Conservation (phyloP, 2,113 vertebrate genomes). For the Podilymbus podiceps region DNA sequence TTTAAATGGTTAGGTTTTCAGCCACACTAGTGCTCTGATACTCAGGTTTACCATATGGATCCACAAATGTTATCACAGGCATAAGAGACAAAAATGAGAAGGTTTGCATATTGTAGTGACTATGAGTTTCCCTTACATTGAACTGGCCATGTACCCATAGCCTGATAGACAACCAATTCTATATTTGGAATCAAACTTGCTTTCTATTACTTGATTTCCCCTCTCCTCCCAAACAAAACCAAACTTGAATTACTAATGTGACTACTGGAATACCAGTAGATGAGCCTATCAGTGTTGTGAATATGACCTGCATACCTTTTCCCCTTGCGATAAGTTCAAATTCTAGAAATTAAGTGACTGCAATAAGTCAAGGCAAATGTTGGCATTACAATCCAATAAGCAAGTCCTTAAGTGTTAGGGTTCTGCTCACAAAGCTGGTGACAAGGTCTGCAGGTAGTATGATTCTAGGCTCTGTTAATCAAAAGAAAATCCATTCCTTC, state of each 20-base stretch:
- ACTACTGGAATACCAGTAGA: not conserved
- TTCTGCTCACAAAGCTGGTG: not conserved
- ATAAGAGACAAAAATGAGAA: not conserved
- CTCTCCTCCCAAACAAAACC: not conserved
- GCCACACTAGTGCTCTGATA: not conserved
- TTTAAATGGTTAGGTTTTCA: not conserved
- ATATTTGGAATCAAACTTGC: not conserved
- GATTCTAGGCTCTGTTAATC: not conserved
- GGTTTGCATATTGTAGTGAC: not conserved
- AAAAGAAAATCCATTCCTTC: not conserved
- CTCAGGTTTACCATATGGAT: not conserved
- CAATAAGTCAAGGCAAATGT: not conserved
- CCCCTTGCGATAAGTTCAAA: not conserved
- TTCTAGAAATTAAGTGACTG: not conserved
- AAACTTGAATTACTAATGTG: not conserved
- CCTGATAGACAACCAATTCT: not conserved
- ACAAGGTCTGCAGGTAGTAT: not conserved
- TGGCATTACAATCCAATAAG: not conserved
- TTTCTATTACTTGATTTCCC: not conserved
- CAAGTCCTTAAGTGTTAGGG: not conserved
- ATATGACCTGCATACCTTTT: not conserved
- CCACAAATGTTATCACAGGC: not conserved
- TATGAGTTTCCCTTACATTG: not conserved
- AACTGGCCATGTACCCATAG: not conserved
- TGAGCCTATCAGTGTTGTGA: not conserved